Base-by-base conservation (phyloP, 2,797 vertebrate genomes). In the Saxicola maurus region DNA sequence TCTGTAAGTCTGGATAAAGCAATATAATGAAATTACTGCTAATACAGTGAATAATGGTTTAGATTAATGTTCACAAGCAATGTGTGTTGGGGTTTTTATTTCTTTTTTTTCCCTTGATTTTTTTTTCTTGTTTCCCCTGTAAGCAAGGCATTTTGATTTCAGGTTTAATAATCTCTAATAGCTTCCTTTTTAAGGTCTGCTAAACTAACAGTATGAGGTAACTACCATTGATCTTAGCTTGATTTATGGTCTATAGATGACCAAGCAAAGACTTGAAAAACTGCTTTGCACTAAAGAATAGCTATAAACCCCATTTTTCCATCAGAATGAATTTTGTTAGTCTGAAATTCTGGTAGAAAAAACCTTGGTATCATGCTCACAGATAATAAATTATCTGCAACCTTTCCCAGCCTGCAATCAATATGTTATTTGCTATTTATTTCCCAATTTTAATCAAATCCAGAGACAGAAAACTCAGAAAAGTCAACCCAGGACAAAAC, bases 391-490 rank as follows among this genome's bases (percentile, higher is more conserved):
- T 94, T 92, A 93, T 94, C 89, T 84, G 74, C 89, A 95, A 73
- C 90, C 82, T 94, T 94, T 96, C 74, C 64, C 64, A 91, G 77
- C 60, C 82, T 69, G 71, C 76, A 96, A 96, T 96, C 94, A 87
- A 96, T 96, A 95, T 84, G 89, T 94, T 96, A 87, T 93, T 95
- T 2, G 1, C 93, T 95, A 89, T 93, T 94, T 96, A 95, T 94
- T 95, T 95, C 90, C 91, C 89, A 73, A 93, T 95, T 94, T 94
- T 92, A 96, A 94, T 92, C 92, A 95, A 90, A 91, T 86, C 69
- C 82, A 92, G 88, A 86, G 92, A 79, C 53, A 87, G 82, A 91
- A 92, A 93, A 74, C 72, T 90, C 81, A 80, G 82, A 94, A 94
- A 96, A 95, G 75, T 78, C 85, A 95, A 68, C 49, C 53, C 53